Evolutionary conservation across 2,113 vertebrate species (phyloP).

Genomic region (Echinops telfairi): DNA sequence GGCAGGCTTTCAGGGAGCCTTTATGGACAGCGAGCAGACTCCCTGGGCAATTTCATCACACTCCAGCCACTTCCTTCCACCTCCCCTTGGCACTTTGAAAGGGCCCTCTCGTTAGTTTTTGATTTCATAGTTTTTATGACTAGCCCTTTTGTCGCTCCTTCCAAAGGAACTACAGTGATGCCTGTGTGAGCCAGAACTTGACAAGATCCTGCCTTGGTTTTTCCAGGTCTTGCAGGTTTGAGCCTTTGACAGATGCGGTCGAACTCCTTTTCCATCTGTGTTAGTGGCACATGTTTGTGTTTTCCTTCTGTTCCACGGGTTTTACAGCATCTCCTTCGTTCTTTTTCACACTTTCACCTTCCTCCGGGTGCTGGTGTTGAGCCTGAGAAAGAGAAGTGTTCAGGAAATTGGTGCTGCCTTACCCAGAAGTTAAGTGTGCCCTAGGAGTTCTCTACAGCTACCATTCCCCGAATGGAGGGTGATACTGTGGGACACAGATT

Average conservation of each 20-base stretch:
- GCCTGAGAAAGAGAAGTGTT: not conserved
- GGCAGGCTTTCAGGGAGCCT: slow-evolving; percentile 29
- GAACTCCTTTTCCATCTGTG: not conserved
- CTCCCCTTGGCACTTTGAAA: not conserved
- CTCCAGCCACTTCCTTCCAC: not conserved
- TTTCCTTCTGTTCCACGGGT: not conserved
- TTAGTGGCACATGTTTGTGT: not conserved
- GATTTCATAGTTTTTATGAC: not conserved
- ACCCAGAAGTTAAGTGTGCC: not conserved
- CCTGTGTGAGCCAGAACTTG: not conserved
- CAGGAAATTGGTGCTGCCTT: not conserved
- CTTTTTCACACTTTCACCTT: not conserved
- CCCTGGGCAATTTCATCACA: slow-evolving; percentile 47
- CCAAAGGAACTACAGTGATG: not conserved
- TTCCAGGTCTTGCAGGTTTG: not conserved
- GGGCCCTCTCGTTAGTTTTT: not conserved
- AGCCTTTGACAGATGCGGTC: not conserved
- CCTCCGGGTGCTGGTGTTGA: not conserved
- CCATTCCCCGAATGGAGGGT: not conserved
- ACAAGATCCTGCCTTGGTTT: not conserved
- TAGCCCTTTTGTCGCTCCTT: not conserved
- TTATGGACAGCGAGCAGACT: slow-evolving; percentile 35
- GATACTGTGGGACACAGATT: not conserved
- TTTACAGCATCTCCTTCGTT: not conserved
- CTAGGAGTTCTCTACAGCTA: not conserved